Evolutionary conservation across 2,888 invertebrate genomes (phyloP).

Genomic region (Pachycephus smyrnensis): DNA sequence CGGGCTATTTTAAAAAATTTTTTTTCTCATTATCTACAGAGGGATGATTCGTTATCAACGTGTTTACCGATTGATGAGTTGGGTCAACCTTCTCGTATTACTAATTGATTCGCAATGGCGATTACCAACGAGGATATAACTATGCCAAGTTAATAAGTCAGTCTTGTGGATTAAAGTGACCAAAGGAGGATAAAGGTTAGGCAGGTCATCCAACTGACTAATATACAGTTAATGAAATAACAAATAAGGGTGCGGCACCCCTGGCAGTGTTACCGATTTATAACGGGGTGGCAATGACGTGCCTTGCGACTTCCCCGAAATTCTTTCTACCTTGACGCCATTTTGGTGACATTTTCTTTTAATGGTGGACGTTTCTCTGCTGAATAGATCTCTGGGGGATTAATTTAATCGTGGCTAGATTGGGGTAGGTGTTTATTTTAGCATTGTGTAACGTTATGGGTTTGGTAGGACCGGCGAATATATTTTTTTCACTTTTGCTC

Average conservation of each 20-base stretch:
- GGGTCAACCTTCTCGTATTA: conserved; percentile 17
- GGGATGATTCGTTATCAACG: background rate
- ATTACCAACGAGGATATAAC: conserved; percentile 12
- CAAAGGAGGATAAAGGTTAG: background rate
- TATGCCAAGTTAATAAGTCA: conserved; percentile 24
- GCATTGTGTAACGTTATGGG: background rate
- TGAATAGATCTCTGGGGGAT: conserved; percentile 11
- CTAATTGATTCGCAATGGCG: conserved; percentile 29
- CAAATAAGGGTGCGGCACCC: conserved; percentile 40
- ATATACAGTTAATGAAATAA: conserved; percentile 42
- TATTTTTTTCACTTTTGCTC: background rate
- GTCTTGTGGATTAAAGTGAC: background rate
- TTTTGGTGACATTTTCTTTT: background rate
- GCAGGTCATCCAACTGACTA: conserved; percentile 25
- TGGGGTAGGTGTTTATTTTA: background rate
- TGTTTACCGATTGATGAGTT: background rate
- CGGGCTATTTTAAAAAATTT: background rate
- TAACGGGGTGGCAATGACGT: background rate
- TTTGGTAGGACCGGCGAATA: background rate
- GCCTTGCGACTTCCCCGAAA: background rate
- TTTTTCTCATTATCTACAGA: background rate
- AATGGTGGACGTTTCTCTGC: background rate
- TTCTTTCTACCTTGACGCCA: background rate
- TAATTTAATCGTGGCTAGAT: background rate
- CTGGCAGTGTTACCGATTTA: background rate